Base-by-base conservation (phyloP, 1,140 invertebrate species). In the Antheraea pernyi region DNA sequence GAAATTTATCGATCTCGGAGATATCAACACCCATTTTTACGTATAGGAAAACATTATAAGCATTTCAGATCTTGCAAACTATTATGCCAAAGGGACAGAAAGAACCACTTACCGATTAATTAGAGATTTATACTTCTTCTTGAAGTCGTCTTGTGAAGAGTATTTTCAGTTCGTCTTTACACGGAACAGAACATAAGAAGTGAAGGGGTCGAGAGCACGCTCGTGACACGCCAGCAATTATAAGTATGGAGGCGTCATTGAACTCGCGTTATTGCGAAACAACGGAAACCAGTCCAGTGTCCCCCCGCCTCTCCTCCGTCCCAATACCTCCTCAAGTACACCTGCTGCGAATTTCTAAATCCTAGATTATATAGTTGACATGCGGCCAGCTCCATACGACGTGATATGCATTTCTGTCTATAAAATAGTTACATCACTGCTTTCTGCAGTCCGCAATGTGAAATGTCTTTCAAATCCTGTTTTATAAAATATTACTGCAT, bases 291-390 rank as follows among this genome's bases (percentile, higher is more conserved):
- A 89, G 87, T 89, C 85, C 88, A 85, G 76, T 72, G 78, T 72
- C 74, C 77, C 73, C 71, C 79, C 22, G 22, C 22, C 22, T 4
- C 74, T 75, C 73, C 71, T 78, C 61, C 74, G 68, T 64, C 65
- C 71, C 72, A 69, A 66, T 61, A 66, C 69, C 76, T 69, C 78
- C 79, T 65, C 73, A 71, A 72, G 63, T 70, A 83, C 87, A 90
- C 89, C 86, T 91, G 89, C 84, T 85, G 84, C 85, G 89, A 91
- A 90, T 91, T 86, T 91, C 88, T 86, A 91, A 90, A 88, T 89
- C 87, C 86, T 91, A 91, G 88, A 91, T 91, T 83, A 91, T 53
- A 53, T 88, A 88, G 80, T 86, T 86, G 84, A 89, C 85, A 88
- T 87, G 84, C 89, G 81, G 75, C 80, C 76, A 83, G 75, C 71